These are phyloP conservation scores for Sporophila hypoxantha DNA, from an alignment of 2,113 vertebrate species.

Conservation along the genomic window DNA sequence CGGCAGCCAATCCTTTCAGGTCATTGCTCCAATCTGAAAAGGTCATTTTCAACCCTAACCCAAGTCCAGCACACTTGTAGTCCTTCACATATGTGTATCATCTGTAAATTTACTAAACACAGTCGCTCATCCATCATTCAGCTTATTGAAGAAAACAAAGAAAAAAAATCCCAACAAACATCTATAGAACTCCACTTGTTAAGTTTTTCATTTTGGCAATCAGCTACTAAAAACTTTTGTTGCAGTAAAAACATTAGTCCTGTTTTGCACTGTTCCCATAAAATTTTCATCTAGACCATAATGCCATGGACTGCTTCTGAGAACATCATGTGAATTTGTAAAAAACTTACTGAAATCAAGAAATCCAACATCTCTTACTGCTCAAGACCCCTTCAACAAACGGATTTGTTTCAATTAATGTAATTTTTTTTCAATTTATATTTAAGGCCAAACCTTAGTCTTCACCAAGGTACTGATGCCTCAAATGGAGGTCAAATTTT, in stretches of 20 bases:
- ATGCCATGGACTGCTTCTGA: not conserved
- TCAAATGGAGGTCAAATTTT: not conserved
- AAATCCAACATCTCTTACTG: not conserved
- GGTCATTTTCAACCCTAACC: not conserved
- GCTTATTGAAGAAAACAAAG: not conserved
- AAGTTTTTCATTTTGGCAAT: not conserved
- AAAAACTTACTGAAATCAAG: not conserved
- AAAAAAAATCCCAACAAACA: fast-evolving
- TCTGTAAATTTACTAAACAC: not conserved
- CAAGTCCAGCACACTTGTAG: not conserved
- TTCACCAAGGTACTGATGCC: not conserved
- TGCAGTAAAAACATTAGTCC: not conserved
- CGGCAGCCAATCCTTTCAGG: not conserved
- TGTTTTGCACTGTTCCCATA: not conserved
- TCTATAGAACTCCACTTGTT: not conserved
- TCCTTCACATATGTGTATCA: not conserved
- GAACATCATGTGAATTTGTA: not conserved
- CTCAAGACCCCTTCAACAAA: not conserved
- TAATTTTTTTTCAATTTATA: not conserved
- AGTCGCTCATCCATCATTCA: fast-evolving
- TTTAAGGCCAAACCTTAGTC: not conserved
- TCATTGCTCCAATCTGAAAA: not conserved
- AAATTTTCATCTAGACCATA: not conserved
- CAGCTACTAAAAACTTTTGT: not conserved
- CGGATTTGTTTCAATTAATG: not conserved